Base-by-base conservation (phyloP, 2,888 invertebrate species). In the Synanthedon myopaeformis region DNA sequence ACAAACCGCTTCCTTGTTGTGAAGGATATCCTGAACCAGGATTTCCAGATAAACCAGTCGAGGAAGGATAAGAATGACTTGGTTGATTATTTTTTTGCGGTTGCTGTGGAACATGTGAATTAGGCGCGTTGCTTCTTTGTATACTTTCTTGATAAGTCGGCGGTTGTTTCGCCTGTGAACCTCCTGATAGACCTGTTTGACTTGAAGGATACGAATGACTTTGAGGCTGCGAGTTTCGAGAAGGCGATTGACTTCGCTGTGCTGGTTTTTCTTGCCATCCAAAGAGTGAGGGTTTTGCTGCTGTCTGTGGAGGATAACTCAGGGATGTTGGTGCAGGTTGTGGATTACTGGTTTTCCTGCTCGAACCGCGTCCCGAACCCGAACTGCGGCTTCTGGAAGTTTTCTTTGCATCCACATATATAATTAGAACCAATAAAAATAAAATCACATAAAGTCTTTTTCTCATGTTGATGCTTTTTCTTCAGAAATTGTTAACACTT, bases 191-290 rank as follows among this genome's bases (percentile, higher is more conserved):
- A n/a, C 64, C 62, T 12, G 62, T 62, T 51, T 65, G 56, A 53
- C 63, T 64, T 5, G 63, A 59, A n/a, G 65, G 63, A 52, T 65
- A 65, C 12, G 65, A 63, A 54, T 62, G 65, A 48, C 55, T 58
- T 55, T 60, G 59, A 42, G 71, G 69, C 41, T 75, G 77, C 5
- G 79, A 67, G 59, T 78, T 76, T 57, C 70, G 69, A 11, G 79
- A 66, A 17, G 66, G 62, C 11, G 66, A 64, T 57, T 75, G 74
- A n/a, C 12, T 28, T 57, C 74, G 74, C 57, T 72, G 76, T 23
- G 70, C 71, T 41, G 82, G 61, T 64, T 72, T 74, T 67, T 82
- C 79, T 66, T 86, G 85, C 86, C 87, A 87, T 58, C 79, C 85
- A 61, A 65, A 81, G 13, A 82, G 61, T 42, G 82, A 74, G 10